A percentile compares a stretch with the other conserved stretches of the same genome.
phyloP scores from a whole-genome alignment of 2,888 invertebrate species.

The Byasa hedistus region DNA sequence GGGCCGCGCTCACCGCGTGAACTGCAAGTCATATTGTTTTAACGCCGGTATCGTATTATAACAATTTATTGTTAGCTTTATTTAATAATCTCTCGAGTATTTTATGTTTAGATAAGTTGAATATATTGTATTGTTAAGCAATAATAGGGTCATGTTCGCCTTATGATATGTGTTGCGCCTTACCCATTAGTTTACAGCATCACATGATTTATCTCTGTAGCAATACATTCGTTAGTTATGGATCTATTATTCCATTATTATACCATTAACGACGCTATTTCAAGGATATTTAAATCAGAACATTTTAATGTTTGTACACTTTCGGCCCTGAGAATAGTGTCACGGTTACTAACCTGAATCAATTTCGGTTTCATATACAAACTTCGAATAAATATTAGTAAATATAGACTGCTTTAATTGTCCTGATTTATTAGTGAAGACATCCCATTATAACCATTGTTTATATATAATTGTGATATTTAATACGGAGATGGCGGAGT shows the following conservation, averaged over 20 bases:
- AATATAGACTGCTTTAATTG: not conserved
- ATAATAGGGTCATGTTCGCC: not conserved
- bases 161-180: not conserved
- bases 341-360: too few relatives aligned
- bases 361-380: too few relatives aligned
- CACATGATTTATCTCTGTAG: too few relatives aligned
- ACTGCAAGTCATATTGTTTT: slow-evolving; percentile 62
- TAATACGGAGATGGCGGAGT: slow-evolving; percentile 27
- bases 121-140: not conserved
- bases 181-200: not conserved
- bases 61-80: slow-evolving; percentile 29
- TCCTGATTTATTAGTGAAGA: not conserved
- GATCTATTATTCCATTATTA: too few relatives aligned
- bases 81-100: slow-evolving; percentile 16
- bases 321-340: too few relatives aligned
- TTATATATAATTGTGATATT: slow-evolving; percentile 17
- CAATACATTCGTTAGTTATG: too few relatives aligned
- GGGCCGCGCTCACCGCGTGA: slow-evolving; percentile 44
- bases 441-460: slow-evolving; percentile 5
- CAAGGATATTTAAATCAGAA: too few relatives aligned
- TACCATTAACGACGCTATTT: too few relatives aligned
- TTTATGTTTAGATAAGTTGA: slow-evolving; percentile 6
- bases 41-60: slow-evolving; percentile 35
- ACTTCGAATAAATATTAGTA: too few relatives aligned
- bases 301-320: too few relatives aligned